Conservation (phyloP, 1,140 invertebrate species). For the Brachionus manjavacas region DNA sequence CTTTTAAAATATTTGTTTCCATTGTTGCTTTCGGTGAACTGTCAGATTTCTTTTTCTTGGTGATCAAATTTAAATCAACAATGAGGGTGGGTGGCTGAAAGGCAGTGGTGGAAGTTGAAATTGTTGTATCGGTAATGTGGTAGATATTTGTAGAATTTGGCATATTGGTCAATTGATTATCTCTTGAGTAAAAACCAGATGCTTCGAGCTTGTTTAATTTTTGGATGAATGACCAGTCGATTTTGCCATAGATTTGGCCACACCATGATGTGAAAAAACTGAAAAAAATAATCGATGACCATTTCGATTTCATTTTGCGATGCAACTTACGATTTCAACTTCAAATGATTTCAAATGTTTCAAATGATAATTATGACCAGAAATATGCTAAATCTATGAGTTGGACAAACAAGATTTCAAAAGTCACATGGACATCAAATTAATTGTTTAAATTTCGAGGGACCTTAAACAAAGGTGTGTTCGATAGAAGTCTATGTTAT, state of each 20-base stretch:
- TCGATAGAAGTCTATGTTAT: background rate
- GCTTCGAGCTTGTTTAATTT: background rate
- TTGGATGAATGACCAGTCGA: background rate
- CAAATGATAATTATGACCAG: background rate
- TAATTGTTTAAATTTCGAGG: background rate
- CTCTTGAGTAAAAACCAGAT: background rate
- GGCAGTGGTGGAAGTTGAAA: background rate
- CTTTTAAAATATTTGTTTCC: background rate
- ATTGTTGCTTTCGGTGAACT: background rate
- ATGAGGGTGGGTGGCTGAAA: background rate
- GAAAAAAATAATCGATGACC: background rate
- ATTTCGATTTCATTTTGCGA: background rate
- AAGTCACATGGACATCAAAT: background rate
- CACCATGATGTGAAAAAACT: background rate
- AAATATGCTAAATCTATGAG: background rate
- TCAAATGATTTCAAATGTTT: background rate
- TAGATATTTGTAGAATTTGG: background rate
- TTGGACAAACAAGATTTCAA: background rate
- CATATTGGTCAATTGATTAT: background rate
- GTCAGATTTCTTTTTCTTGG: background rate
- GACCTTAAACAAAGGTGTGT: slow-evolving; percentile 34
- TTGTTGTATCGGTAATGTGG: background rate
- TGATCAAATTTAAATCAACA: background rate
- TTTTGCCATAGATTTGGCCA: background rate
- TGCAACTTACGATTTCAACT: background rate